Conservation (phyloP, 2,797 vertebrate genomes). For the Pipistrellus pygmaeus region DNA sequence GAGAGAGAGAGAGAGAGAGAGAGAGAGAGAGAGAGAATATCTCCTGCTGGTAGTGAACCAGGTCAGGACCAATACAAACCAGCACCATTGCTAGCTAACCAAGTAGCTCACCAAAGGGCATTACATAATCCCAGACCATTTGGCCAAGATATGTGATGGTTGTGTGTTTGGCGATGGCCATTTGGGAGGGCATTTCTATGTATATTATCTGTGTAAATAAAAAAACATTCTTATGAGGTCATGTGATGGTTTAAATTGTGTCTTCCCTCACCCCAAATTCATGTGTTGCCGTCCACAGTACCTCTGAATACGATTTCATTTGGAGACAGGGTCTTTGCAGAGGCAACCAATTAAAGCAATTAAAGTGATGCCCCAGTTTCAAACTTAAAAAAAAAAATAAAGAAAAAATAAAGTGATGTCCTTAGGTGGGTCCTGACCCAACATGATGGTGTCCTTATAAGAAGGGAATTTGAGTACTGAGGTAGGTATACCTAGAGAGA, state of each 20-base stretch:
- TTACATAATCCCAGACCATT: rapidly evolving
- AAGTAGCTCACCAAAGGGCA: neutral
- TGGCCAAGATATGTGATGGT: too few species aligned
- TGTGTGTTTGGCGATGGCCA: neutral
- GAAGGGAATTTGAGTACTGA: neutral
- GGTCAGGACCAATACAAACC: too few species aligned
- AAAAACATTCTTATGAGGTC: neutral
- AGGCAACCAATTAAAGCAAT: neutral
- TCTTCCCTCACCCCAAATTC: neutral
- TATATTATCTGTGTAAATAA: neutral
- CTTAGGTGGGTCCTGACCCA: neutral
- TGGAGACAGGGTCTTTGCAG: neutral
- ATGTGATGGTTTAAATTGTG: neutral
- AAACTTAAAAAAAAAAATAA: too few species aligned
- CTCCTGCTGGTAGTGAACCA: neutral
- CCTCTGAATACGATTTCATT: neutral
- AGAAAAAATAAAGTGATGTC: neutral
- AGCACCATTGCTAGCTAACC: too few species aligned
- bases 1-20: too few species aligned
- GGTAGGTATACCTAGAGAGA: neutral
- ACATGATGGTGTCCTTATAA: neutral
- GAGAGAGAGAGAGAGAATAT: neutral
- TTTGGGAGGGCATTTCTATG: neutral
- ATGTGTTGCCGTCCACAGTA: neutral
- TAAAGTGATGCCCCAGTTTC: neutral